These are phyloP conservation scores for Podocnemis expansa DNA, from an alignment of 2,113 vertebrate species.

Conservation along the genomic window DNA sequence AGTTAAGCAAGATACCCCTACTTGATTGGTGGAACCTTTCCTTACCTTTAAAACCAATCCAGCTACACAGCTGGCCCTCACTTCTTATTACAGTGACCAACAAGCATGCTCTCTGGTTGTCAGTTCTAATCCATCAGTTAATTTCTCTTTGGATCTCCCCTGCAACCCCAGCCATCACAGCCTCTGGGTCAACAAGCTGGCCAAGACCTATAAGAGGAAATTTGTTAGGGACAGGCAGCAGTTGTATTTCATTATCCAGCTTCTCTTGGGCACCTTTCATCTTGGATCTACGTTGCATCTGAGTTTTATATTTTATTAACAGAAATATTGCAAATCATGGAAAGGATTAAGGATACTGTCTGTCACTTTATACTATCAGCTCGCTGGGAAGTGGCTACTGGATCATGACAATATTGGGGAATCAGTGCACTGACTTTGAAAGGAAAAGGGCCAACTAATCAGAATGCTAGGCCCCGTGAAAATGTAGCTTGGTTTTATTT, in stretches of 20 bases:
- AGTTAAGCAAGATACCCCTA: background rate
- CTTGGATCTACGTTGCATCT: background rate
- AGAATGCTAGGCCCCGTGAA: background rate
- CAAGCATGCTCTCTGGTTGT: background rate
- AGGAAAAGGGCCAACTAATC: background rate
- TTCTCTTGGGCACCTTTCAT: background rate
- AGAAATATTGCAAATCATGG: background rate
- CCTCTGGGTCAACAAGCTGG: background rate
- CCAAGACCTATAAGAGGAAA: background rate
- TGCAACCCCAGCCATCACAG: background rate
- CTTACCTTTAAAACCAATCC: background rate
- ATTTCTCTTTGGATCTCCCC: background rate
- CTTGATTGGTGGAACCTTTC: background rate
- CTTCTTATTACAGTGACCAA: background rate
- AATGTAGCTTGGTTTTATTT: background rate
- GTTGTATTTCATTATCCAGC: background rate
- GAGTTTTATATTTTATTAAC: background rate
- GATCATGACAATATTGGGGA: background rate
- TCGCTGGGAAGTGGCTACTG: background rate
- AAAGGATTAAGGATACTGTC: background rate
- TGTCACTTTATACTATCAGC: background rate
- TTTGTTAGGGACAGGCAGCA: background rate
- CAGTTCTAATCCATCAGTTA: background rate
- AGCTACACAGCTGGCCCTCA: background rate
- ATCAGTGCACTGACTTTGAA: background rate